phyloP scores from a whole-genome alignment of 2,113 vertebrate species.

The Gorsachius goisagi region DNA sequence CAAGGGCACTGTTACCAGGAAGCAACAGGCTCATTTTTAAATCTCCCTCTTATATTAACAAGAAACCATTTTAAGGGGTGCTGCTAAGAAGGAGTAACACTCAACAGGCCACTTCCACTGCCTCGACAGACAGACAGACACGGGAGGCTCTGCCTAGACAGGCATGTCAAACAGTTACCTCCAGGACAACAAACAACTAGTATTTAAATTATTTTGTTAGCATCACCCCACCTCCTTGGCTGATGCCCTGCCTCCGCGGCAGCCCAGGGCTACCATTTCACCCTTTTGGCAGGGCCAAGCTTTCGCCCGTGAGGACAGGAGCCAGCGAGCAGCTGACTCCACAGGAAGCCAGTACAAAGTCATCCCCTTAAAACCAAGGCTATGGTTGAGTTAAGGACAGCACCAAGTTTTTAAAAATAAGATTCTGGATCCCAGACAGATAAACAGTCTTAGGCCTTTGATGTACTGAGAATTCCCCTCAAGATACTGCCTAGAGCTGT shows the following conservation, averaged over 20 bases:
- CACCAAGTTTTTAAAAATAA: slow-evolving; percentile 20
- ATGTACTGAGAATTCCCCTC: slow-evolving; percentile 60
- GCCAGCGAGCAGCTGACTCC: not conserved
- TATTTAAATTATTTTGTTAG: not conserved
- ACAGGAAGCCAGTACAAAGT: not conserved
- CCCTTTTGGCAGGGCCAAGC: not conserved
- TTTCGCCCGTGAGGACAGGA: not conserved
- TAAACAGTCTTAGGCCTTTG: slow-evolving; percentile 44
- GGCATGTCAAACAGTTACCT: accelerated
- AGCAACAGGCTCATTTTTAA: not conserved
- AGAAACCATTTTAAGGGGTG: not conserved
- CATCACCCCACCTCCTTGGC: not conserved
- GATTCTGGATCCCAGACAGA: slow-evolving; percentile 47
- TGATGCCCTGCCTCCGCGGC: not conserved
- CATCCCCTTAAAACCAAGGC: not conserved
- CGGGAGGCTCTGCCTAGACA: not conserved
- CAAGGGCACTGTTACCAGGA: not conserved
- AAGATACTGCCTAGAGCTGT: slow-evolving; percentile 53
- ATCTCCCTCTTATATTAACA: not conserved
- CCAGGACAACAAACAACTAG: not conserved
- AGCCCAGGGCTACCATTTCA: accelerated
- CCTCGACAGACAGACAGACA: not conserved
- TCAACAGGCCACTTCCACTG: not conserved
- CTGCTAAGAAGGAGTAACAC: not conserved
- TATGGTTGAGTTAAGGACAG: slow-evolving; percentile 33